Evolutionary conservation across 2,888 invertebrate genomes (phyloP).

Genomic region (Thelaira solivaga): DNA sequence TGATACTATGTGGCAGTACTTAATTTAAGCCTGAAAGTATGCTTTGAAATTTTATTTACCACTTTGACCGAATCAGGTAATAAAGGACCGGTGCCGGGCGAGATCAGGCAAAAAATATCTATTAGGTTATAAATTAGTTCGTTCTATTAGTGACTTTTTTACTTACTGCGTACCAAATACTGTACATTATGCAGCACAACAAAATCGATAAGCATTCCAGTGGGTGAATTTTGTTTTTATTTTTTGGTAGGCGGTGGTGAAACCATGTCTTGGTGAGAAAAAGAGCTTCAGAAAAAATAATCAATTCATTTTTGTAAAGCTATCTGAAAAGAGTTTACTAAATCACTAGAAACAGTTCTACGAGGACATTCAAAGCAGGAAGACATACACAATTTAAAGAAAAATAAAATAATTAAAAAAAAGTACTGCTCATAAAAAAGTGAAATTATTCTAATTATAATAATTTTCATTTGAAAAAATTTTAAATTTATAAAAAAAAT

Average conservation of each 20-base stretch:
- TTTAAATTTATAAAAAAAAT: constrained; percentile 18
- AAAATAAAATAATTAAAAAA: constrained; percentile 12
- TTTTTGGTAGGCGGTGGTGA: constrained; percentile 46
- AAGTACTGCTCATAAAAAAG: constrained; percentile 42
- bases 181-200: constrained; percentile 11
- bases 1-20: no score
- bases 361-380: constrained; percentile 59
- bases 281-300: constrained; percentile 24
- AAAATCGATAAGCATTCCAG: constrained; percentile 53
- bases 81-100: no score
- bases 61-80: no score
- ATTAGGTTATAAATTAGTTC: no score
- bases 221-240: no score
- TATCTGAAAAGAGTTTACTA: constrained; percentile 57
- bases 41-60: no score
- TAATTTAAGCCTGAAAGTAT: no score
- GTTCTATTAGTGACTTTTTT: neutral
- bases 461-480: neutral
- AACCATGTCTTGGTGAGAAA: constrained; percentile 31
- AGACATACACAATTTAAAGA: constrained; percentile 48
- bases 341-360: constrained; percentile 60
- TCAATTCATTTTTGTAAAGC: constrained; percentile 57
- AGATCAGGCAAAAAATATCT: no score
- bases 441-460: constrained; percentile 29
- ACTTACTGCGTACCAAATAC: constrained; percentile 9